A percentile compares a stretch with the other conserved stretches of the same genome.
These are phyloP conservation scores for Steinernema carpocapsae DNA, from an alignment of 2,888 invertebrate genomes.

Conservation along the genomic window DNA sequence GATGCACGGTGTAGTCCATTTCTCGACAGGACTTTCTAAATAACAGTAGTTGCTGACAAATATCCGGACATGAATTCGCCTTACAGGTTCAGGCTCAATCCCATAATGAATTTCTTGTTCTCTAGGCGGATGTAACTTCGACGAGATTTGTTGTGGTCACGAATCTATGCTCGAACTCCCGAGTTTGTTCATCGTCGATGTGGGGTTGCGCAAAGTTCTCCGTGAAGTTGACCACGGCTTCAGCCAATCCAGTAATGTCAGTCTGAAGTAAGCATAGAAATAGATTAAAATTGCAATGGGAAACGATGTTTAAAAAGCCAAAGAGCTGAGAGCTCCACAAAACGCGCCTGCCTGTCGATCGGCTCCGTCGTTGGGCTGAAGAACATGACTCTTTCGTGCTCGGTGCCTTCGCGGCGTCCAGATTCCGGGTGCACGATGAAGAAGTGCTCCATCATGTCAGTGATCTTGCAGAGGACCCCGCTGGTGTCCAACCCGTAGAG, in stretches of 20 bases:
- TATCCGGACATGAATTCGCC: neutral
- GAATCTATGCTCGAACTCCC: slow-evolving; percentile 39
- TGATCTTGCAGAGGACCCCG: slow-evolving; percentile 39
- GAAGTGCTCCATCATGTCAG: slow-evolving; percentile 62
- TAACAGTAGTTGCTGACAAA: neutral
- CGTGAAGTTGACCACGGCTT: slow-evolving; percentile 92
- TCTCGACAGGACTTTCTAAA: slow-evolving; percentile 47
- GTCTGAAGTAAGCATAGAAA: slow-evolving; percentile 73
- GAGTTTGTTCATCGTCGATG: neutral
- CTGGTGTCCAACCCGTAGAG: slow-evolving; percentile 28
- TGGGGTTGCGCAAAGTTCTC: slow-evolving; percentile 70
- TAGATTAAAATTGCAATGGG: no score
- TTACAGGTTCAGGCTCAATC: slow-evolving; percentile 58
- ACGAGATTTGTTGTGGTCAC: slow-evolving; percentile 44
- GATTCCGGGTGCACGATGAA: slow-evolving; percentile 61
- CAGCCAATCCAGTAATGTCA: slow-evolving; percentile 89
- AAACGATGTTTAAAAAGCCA: no score
- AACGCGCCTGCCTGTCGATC: slow-evolving; percentile 49
- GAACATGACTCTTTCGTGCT: slow-evolving; percentile 59
- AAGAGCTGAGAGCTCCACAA: no score
- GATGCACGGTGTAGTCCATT: slow-evolving; percentile 53
- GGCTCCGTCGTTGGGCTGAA: slow-evolving; percentile 59
- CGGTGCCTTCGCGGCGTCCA: slow-evolving; percentile 62
- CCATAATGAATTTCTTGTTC: slow-evolving; percentile 60
- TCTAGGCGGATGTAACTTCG: slow-evolving; percentile 49